Evolutionary conservation across 2,888 invertebrate genomes (phyloP).

Genomic region (Caenorhabditis zanzibari): DNA sequence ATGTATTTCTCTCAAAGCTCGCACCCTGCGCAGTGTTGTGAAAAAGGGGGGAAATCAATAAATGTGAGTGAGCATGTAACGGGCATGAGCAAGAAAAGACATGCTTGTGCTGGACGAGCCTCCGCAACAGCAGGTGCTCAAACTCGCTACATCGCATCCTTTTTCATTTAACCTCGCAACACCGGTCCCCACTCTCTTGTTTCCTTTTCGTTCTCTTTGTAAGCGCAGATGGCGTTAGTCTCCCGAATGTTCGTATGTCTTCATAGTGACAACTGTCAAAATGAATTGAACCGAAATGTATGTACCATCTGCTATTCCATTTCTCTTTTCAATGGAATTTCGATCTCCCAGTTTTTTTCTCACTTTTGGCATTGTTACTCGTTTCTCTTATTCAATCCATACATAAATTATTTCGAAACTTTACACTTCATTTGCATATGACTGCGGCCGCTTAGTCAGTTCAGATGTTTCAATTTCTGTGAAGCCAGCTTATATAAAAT

Average conservation of each 20-base stretch:
- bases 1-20: slow-evolving; percentile 55
- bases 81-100: slow-evolving; percentile 62
- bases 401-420: slow-evolving; percentile 26
- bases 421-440: slow-evolving; percentile 44
- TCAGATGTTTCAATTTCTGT: slow-evolving; percentile 24
- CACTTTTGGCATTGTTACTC: neutral
- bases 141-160: slow-evolving; percentile 65
- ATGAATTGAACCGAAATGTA: slow-evolving; percentile 24
- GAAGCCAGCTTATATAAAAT: slow-evolving; percentile 6
- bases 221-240: slow-evolving; percentile 50
- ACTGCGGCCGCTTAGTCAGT: slow-evolving; percentile 8
- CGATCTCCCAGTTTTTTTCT: slow-evolving; percentile 12
- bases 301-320: slow-evolving; percentile 41
- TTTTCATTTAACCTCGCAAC: slow-evolving; percentile 44
- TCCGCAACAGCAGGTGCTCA: slow-evolving; percentile 64
- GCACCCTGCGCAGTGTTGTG: slow-evolving; percentile 34
- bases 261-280: slow-evolving; percentile 35
- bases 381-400: neutral
- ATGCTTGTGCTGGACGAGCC: slow-evolving; percentile 57
- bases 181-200: slow-evolving; percentile 14
- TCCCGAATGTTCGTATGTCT: neutral
- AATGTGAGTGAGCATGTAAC: slow-evolving; percentile 57
- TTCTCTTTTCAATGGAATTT: slow-evolving; percentile 3
- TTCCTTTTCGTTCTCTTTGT: slow-evolving; percentile 2
- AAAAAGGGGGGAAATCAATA: slow-evolving; percentile 56